phyloP scores from a whole-genome alignment of 2,888 invertebrate species.

The Cyrtodaria siliqua region DNA sequence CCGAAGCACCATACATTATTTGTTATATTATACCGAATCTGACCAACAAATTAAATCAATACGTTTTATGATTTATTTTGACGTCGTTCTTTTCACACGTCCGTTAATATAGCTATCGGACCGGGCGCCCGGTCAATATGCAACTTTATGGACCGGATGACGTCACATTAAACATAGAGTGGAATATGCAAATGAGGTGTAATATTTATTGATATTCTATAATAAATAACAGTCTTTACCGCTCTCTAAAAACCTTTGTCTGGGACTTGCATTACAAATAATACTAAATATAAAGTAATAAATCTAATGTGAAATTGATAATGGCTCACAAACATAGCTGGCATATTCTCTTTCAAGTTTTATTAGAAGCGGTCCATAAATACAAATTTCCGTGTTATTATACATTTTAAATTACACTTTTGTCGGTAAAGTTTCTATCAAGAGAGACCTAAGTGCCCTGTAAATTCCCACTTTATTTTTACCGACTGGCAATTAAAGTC shows the following conservation, averaged over 20 bases:
- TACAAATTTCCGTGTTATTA: slow-evolving; percentile 2
- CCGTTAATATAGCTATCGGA: no score
- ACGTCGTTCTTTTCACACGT: no score
- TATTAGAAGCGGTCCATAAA: slow-evolving; percentile 9
- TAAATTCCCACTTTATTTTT: slow-evolving; percentile 1
- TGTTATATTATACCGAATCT: no score
- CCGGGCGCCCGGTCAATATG: no score
- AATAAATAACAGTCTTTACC: neutral
- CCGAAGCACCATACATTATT: no score
- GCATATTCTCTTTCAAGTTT: slow-evolving; percentile 10
- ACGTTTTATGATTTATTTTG: no score
- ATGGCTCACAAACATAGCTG: neutral
- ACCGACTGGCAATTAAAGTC: slow-evolving; percentile 6
- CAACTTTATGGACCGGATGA: no score
- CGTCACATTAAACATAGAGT: no score
- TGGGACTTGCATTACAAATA: slow-evolving; percentile 1
- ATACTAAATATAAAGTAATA: slow-evolving; percentile 5
- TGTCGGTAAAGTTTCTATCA: neutral
- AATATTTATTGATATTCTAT: no score
- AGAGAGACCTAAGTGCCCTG: neutral
- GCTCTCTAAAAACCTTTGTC: no score
- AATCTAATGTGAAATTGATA: slow-evolving; percentile 4
- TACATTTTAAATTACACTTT: slow-evolving; percentile 13
- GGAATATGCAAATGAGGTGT: no score
- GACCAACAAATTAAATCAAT: no score